Evolutionary conservation across 2,888 invertebrate species (phyloP).

Genomic region (Tetragonula carbonaria): DNA sequence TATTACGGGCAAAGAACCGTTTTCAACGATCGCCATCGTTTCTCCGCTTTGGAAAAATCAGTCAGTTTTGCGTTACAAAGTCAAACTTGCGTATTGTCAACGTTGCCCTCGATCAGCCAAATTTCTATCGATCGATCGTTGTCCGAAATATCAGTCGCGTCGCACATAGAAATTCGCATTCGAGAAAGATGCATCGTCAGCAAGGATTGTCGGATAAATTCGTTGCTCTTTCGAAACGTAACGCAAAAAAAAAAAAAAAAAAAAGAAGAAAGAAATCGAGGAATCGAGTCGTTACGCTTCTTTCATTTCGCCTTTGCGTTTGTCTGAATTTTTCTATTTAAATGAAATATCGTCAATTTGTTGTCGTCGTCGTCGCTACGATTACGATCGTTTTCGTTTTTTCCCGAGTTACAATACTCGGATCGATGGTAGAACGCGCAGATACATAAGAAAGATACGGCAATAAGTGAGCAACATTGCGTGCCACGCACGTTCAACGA

Average conservation of each 20-base stretch:
- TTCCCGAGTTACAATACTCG: background rate
- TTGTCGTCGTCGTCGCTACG: background rate
- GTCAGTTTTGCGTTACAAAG: too few relatives aligned
- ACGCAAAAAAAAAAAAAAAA: too few relatives aligned
- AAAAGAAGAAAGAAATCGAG: too few relatives aligned
- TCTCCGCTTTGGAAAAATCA: background rate
- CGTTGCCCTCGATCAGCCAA: background rate
- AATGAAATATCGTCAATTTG: background rate
- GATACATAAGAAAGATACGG: background rate
- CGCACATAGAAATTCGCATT: too few relatives aligned
- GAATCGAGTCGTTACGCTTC: too few relatives aligned
- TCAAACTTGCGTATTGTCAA: background rate
- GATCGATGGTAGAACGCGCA: background rate
- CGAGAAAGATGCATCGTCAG: too few relatives aligned
- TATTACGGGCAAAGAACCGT: constrained; percentile 24
- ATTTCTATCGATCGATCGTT: background rate
- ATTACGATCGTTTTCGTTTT: background rate
- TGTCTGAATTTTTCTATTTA: background rate
- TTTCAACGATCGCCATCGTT: background rate
- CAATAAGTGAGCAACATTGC: too few relatives aligned
- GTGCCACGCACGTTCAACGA: background rate
- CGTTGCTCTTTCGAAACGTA: too few relatives aligned
- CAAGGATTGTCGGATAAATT: too few relatives aligned
- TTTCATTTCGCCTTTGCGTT: too few relatives aligned
- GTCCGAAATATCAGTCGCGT: too few relatives aligned